Base-by-base conservation (phyloP, 2,888 invertebrate species). In the Cerastis rubricosa region DNA sequence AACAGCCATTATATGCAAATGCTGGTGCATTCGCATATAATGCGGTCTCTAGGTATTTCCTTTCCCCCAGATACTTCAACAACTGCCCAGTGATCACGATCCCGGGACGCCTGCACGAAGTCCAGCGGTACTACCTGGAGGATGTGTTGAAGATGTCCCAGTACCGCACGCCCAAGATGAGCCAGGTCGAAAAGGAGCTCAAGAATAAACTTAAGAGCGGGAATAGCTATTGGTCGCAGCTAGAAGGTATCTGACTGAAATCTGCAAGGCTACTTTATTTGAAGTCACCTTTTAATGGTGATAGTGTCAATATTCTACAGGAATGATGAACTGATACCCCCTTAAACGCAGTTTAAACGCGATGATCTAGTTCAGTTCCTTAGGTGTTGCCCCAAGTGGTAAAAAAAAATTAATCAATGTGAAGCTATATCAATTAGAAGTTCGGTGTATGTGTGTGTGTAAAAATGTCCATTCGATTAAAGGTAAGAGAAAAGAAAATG, bases 51-150 rank as follows among this genome's bases (percentile, higher is more conserved):
- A 61, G 61, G 35, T 61, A 61, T 61, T 61, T 61, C 35, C 61
- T 51, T 65, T 45, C 45, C 25, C 19, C 43, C 87, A 97, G 97
- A 57, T 99, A 99, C 94, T 99, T 99, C 94, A 97, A 97, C 91
- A 97, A 97, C 89, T 98, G 98, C 85, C 98, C 98, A 0, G 97
- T 98, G 40, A 96, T 99, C 51, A 97, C 97, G 51, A 98, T 99
- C 74, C 98, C 98, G 57, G 99, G 99, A 0, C 97, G 98, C 51
- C 94, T 97, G 68, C 98, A 97, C 94, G 97, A 98, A 2, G 99
- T 99, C 0, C 97, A 98, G 83, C 97, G 98, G 40, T 98, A 97
- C 91, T 98, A 98, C 91, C 94, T 99, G 43, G 99, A 99, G 91
- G 98, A 99, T 88, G 97, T 99, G 51, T 95, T 99, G 14, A 96